Conservation (phyloP, 53 echinoderm and acorn worm genomes). For the Actinopyga echinites region DNA sequence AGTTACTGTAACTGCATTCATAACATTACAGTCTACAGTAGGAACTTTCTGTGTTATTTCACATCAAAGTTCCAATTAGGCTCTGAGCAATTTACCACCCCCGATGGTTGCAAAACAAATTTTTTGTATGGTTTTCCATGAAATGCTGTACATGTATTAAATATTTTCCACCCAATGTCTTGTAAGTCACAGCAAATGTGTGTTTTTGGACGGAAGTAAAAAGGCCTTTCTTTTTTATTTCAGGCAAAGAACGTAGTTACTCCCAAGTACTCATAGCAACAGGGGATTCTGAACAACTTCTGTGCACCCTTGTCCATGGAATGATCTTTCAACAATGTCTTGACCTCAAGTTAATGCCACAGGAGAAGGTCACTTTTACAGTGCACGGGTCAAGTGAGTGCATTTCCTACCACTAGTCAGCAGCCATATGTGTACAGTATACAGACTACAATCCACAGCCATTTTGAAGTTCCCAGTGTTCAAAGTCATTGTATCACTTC, state of each 20-base stretch:
- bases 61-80: too few relatives aligned
- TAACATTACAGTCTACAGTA: too few relatives aligned
- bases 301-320: conserved; percentile 33
- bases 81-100: too few relatives aligned
- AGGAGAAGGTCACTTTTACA: conserved; percentile 13
- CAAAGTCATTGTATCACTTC: too few relatives aligned
- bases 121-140: neutral
- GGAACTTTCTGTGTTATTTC: too few relatives aligned
- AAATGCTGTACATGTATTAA: neutral
- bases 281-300: conserved; percentile 21
- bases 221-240: neutral
- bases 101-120: neutral
- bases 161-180: too few relatives aligned
- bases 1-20: too few relatives aligned
- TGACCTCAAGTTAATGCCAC: conserved; percentile 16
- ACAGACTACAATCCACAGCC: too few relatives aligned
- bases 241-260: neutral
- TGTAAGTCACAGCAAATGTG: too few relatives aligned
- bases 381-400: conserved; percentile 31
- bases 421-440: too few relatives aligned
- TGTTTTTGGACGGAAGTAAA: neutral
- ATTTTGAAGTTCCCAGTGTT: too few relatives aligned
- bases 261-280: neutral
- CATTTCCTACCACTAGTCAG: too few relatives aligned
- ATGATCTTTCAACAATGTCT: conserved; percentile 22